These are phyloP conservation scores for Chrysolina oricalcia DNA, from an alignment of 2,888 invertebrate species.

Conservation along the genomic window DNA sequence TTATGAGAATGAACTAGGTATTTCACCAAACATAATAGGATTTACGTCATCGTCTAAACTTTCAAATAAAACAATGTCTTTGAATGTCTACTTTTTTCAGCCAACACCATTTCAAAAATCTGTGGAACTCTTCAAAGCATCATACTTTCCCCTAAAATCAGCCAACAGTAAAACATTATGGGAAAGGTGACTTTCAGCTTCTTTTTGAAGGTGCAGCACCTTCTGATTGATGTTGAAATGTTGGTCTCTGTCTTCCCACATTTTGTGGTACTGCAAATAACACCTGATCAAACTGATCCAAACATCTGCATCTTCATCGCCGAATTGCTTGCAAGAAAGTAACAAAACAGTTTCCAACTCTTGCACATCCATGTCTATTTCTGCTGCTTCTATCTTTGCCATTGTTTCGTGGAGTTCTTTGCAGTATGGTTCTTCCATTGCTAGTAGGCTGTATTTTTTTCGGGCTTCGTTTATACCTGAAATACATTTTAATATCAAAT, in stretches of 20 bases:
- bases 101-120: background rate
- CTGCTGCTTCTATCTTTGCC: conserved; percentile 73
- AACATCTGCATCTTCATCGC: conserved; percentile 77
- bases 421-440: conserved; percentile 60
- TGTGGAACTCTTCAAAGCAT: conserved; percentile 12
- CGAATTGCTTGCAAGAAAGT: conserved; percentile 79
- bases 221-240: conserved; percentile 71
- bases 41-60: too few species aligned
- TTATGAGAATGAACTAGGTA: too few species aligned
- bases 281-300: conserved; percentile 81
- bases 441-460: conserved; percentile 77
- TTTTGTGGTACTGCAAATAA: conserved; percentile 70
- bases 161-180: conserved; percentile 47
- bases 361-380: conserved; percentile 73
- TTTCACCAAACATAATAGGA: too few species aligned
- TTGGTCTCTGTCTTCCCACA: conserved; percentile 78
- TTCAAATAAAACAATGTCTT: too few species aligned
- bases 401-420: conserved; percentile 66
- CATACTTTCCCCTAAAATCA: conserved; percentile 53
- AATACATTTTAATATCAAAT: background rate
- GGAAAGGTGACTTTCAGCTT: conserved; percentile 46
- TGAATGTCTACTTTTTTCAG: background rate
- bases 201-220: conserved; percentile 43
- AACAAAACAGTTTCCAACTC: conserved; percentile 77
- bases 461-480: conserved; percentile 73